Evolutionary conservation across 2,797 vertebrate species (phyloP), one percentile per base, ranked within the genome.

Genomic region (Oreochromis mossambicus): DNA sequence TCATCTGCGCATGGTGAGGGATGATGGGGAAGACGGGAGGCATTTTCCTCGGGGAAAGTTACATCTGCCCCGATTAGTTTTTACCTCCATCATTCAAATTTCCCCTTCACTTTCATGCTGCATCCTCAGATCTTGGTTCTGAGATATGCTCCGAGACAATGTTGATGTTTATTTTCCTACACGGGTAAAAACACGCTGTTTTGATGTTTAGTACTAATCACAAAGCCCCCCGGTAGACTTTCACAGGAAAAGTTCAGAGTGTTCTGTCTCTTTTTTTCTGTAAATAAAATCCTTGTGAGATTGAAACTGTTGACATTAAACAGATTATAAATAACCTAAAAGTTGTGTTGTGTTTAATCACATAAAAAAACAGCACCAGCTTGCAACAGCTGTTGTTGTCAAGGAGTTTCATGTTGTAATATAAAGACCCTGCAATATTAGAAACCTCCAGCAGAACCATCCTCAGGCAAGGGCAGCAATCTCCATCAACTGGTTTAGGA

Each of bases 1-100:
- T 84, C 32, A 54, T 86, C 52, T 85, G 79, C 50, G 63, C 58
- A 81, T 15, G 83, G 55, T 55, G 80, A 83, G 83, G 75, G 83
- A 55, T 29, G 56, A 24, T 19, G 46, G 83, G 29, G 29, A 32
- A 1, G 12, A 83, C 19, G 48, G n/a, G 29, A 34, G 83, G 83
- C 70, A 24, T 84, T 82, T 86, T 90, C 79, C 88, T 84, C 2
- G 0, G 73, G 79, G 88, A 82, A 80, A 43, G 81, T 78, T 68
- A 80, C 55, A 88, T 89, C 89, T 88, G 79, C 73, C 61, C 48
- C 29, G 68, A 89, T 92, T 91, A 89, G 63, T 52, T 87, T 84
- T 83, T 82, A 85, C 85, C 81, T 87, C 83, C 83, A 85, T 89
- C 91, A 86, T 88, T 91, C 79, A 92, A 61, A 86, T 82, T 54